Evolutionary conservation across 2,113 vertebrate genomes (phyloP), one percentile per base, ranked within the genome.

Genomic region (Athene noctua): DNA sequence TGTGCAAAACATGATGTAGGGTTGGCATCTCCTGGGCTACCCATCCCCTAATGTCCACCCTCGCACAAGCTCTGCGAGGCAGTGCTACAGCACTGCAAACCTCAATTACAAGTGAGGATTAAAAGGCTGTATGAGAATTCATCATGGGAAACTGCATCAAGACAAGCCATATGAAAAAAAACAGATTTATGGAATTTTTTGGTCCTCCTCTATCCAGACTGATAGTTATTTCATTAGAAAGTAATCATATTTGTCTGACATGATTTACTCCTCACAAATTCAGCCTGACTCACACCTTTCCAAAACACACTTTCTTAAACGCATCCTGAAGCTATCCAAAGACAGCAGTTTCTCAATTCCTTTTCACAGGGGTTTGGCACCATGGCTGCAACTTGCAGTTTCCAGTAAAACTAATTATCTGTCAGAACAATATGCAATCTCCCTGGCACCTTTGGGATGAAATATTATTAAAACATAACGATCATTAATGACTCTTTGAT

Each of bases 151-250:
- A 47, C 15, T 8, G 5, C 47, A 23, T 9, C 32, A n/a, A 75
- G 68, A 40, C 38, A 88, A 86, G 49, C 11, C 46, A 20, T 13
- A 17, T 5, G 20, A 49, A 83, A 61, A 70, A 80, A 42, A 0
- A 29, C 26, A 55, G 61, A 74, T 59, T 66, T 27, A 71, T 67
- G 86, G 83, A 30, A 86, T 86, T 65, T 71, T 40, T 55, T 91
- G 42, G 30, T 58, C 7, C 29, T 20, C 27, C 36, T 91, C 67
- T 77, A 38, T 47, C 14, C 80, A 57, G 58, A 26, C 32, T 23
- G 68, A 81, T 52, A 55, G 29, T 86, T 88, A 74, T 67, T 87
- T 59, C 73, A 87, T 92, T 86, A 79, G 73, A 63, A 86, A 71
- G 55, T 57, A 91, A 84, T 84, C 1, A 0, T 23, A 82, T 81